Evolutionary conservation across 1,140 invertebrate species (phyloP).

Genomic region (Physella acuta): DNA sequence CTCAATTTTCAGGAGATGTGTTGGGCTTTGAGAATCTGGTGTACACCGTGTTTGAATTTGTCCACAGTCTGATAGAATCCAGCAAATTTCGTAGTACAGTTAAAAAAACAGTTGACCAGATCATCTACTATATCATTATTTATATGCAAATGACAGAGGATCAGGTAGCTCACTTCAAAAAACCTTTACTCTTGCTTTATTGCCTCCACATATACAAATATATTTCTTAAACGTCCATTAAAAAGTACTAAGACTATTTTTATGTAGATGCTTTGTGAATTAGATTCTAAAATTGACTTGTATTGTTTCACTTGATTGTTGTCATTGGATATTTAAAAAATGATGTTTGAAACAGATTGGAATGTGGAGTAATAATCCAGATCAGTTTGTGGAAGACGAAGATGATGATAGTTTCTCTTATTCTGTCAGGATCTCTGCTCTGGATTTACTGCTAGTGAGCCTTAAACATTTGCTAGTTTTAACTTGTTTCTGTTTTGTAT

Average conservation of each 20-base stretch:
- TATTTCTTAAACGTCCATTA: no score
- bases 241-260: no score
- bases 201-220: no score
- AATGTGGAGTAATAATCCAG: constrained; percentile 72
- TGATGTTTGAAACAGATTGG: constrained; percentile 66
- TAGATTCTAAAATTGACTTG: neutral
- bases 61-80: constrained; percentile 69
- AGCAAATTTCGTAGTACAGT: constrained; percentile 68
- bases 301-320: no score
- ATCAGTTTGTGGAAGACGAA: constrained; percentile 79
- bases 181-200: no score
- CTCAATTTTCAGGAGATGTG: constrained; percentile 66
- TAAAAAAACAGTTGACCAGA: constrained; percentile 70
- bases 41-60: constrained; percentile 78
- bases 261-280: no score
- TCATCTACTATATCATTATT: constrained; percentile 75
- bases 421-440: constrained; percentile 75
- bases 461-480: no score
- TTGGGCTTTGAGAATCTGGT: constrained; percentile 75
- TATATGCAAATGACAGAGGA: constrained; percentile 80
- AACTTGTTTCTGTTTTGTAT: no score
- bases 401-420: constrained; percentile 72
- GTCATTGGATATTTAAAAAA: no score
- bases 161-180: constrained; percentile 62
- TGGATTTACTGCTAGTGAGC: constrained; percentile 70